Percentiles rank a stretch among this genome's conserved stretches.
These are phyloP conservation scores for Drosophila mayaguana DNA, from an alignment of 2,888 invertebrate species.

Conservation along the genomic window DNA sequence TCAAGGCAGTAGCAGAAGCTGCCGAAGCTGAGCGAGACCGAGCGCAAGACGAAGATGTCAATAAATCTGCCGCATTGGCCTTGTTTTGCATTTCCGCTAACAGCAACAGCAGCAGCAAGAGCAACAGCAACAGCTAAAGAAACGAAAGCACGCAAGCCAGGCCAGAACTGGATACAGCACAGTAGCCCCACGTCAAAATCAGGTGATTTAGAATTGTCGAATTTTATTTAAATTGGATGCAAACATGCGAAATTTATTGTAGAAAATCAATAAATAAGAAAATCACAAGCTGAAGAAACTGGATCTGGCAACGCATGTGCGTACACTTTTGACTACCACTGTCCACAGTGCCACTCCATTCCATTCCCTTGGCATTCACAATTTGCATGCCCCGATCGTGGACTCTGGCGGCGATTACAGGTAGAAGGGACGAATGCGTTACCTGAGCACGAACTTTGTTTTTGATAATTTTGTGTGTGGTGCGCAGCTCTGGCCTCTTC, in stretches of 20 bases:
- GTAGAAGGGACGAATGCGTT: slow-evolving; percentile 10
- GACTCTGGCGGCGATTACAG: not conserved
- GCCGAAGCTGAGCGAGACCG: slow-evolving; percentile 17
- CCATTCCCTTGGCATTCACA: slow-evolving; percentile 34
- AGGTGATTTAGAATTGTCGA: slow-evolving; percentile 86
- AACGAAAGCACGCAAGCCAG: slow-evolving; percentile 66
- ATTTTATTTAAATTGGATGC: slow-evolving; percentile 86
- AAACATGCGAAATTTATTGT: slow-evolving; percentile 85
- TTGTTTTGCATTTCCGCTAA: slow-evolving; percentile 83
- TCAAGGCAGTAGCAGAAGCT: slow-evolving; percentile 19
- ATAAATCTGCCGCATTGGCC: slow-evolving; percentile 83
- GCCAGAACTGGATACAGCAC: slow-evolving; percentile 45
- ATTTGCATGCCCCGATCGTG: slow-evolving; percentile 54
- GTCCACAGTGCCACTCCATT: slow-evolving; percentile 16
- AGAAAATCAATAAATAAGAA: slow-evolving; percentile 84
- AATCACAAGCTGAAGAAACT: slow-evolving; percentile 74
- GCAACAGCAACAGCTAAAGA: slow-evolving; percentile 42
- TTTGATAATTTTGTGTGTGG: slow-evolving; percentile 58
- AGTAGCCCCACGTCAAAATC: slow-evolving; percentile 84
- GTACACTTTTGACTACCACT: slow-evolving; percentile 41
- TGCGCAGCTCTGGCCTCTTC: slow-evolving; percentile 33
- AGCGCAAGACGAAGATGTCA: slow-evolving; percentile 75
- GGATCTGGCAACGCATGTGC: slow-evolving; percentile 63
- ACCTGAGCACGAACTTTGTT: slow-evolving; percentile 62
- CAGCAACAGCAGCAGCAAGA: slow-evolving; percentile 34